These are phyloP conservation scores for Leptinotarsa peninsularis DNA, from an alignment of 2,888 invertebrate genomes.

Conservation along the genomic window DNA sequence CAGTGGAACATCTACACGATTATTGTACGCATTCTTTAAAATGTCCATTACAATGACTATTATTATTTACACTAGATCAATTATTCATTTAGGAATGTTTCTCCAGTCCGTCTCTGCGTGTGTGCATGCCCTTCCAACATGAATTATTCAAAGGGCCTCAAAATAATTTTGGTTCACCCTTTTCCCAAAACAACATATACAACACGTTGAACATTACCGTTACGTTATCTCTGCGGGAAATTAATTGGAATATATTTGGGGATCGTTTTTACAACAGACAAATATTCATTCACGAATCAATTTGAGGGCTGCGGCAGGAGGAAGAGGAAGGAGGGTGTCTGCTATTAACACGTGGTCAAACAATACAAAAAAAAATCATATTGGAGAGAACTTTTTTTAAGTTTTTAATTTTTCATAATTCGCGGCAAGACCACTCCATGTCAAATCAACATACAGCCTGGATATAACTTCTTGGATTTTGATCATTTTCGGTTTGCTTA, in stretches of 20 bases:
- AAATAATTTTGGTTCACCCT: slow-evolving; percentile 31
- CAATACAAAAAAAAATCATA: background rate
- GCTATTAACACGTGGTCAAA: background rate
- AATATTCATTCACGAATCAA: slow-evolving; percentile 29
- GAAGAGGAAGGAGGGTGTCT: background rate
- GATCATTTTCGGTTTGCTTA: too few species aligned
- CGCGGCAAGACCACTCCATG: too few species aligned
- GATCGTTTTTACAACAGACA: slow-evolving; percentile 23
- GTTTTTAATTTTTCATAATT: too few species aligned
- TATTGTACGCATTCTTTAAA: too few species aligned
- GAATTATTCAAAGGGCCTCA: slow-evolving; percentile 31
- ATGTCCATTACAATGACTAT: background rate
- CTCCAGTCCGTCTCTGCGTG: background rate
- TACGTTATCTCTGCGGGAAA: slow-evolving; percentile 30
- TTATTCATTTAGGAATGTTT: too few species aligned
- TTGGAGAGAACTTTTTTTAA: too few species aligned
- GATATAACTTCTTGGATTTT: too few species aligned
- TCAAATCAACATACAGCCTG: too few species aligned
- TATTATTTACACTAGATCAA: background rate
- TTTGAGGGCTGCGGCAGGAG: slow-evolving; percentile 1
- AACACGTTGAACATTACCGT: slow-evolving; percentile 26
- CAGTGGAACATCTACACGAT: too few species aligned
- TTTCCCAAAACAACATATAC: slow-evolving; percentile 17
- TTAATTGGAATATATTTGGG: slow-evolving; percentile 30
- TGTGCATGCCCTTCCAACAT: slow-evolving; percentile 15